Evolutionary conservation across 2,888 invertebrate genomes (phyloP).

Genomic region (Aspidapion aeneum): DNA sequence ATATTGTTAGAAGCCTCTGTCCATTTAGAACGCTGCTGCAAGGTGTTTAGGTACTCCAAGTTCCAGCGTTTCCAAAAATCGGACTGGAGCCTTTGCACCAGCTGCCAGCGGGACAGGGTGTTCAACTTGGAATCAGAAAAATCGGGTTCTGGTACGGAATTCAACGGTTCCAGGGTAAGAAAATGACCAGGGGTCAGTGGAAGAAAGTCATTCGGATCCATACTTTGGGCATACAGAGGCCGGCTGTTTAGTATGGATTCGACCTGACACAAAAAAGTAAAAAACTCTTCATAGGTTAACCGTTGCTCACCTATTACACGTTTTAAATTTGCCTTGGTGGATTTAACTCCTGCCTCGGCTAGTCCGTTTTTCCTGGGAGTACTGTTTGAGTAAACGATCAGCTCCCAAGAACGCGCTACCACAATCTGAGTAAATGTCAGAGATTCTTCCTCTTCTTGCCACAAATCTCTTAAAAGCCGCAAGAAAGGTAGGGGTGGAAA

Average conservation of each 20-base stretch:
- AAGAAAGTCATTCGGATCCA: conserved; percentile 5
- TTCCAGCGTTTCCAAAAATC: conserved; percentile 2
- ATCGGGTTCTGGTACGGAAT: background rate
- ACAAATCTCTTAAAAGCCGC: conserved; percentile 1
- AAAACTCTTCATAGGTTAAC: background rate
- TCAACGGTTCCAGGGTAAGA: conserved; percentile 2
- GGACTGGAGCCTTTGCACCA: background rate
- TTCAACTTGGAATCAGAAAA: background rate
- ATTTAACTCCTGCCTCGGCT: conserved; percentile 7
- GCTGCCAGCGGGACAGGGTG: background rate
- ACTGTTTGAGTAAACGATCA: too few relatives aligned
- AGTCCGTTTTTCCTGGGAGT: too few relatives aligned
- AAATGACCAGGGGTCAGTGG: conserved; percentile 5
- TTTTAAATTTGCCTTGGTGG: background rate
- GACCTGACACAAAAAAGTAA: conserved; percentile 3
- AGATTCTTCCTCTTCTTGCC: background rate
- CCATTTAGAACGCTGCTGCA: conserved; percentile 3
- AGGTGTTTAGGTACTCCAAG: background rate
- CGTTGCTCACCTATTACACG: conserved; percentile 1
- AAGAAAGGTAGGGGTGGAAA: background rate
- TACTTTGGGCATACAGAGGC: background rate
- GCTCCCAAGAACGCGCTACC: too few relatives aligned
- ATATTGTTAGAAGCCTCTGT: background rate
- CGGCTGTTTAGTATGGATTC: conserved; percentile 3
- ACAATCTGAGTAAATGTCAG: background rate